phyloP scores from a whole-genome alignment of 2,797 vertebrate genomes.

The Xiphophorus birchmanni region DNA sequence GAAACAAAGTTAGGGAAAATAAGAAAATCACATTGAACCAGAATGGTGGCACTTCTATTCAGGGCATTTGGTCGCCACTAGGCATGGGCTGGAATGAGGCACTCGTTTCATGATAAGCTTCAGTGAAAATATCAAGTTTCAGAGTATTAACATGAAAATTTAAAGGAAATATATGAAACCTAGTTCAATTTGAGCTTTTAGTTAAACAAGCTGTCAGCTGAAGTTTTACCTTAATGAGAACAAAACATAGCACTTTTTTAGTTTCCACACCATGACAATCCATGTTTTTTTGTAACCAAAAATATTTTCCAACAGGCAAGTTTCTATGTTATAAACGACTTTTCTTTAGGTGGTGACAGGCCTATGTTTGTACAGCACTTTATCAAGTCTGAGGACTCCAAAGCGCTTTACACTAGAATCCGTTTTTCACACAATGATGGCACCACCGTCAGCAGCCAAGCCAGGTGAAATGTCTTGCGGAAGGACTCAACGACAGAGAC shows the following conservation, averaged over 20 bases:
- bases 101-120: not conserved
- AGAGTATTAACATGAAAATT: not conserved
- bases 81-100: slow-evolving; percentile 1
- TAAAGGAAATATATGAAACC: not conserved
- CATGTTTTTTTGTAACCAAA: not conserved
- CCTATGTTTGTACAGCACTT: not conserved
- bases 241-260: not conserved
- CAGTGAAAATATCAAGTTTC: not conserved
- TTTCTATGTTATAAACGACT: not conserved
- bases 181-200: not conserved
- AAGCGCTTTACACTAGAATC: not conserved
- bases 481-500: not conserved
- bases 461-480: not conserved
- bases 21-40: not conserved
- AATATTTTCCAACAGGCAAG: not conserved
- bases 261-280: not conserved
- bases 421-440: not conserved
- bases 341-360: not conserved
- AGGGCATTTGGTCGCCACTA: not conserved
- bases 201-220: not conserved
- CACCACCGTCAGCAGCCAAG: not conserved
- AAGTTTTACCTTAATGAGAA: not conserved
- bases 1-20: not conserved
- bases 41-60: not conserved
- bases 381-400: not conserved